Percentiles rank a stretch among this genome's conserved stretches.
Evolutionary conservation across 1,140 invertebrate species (phyloP).

Genomic region (Drosophila malerkotliana): DNA sequence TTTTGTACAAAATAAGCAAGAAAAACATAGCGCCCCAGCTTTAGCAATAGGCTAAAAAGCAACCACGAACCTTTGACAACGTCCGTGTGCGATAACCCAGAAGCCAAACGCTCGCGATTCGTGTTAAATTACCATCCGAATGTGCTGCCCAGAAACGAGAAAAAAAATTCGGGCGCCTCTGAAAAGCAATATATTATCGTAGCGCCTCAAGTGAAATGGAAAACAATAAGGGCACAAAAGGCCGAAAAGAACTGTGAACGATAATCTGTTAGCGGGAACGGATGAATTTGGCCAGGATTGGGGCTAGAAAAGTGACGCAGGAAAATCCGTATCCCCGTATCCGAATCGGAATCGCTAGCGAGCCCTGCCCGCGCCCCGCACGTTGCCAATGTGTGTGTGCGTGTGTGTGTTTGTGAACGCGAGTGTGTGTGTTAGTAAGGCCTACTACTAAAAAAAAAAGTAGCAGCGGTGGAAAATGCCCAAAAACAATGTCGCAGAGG

Average conservation of each 20-base stretch:
- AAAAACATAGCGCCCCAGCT: conserved; percentile 61
- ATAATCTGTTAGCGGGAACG: conserved; percentile 31
- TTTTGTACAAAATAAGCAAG: conserved; percentile 82
- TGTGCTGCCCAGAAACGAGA: conserved; percentile 53
- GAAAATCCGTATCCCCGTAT: conserved; percentile 34
- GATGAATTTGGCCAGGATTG: conserved; percentile 40
- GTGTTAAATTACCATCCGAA: conserved; percentile 63
- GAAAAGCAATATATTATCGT: conserved; percentile 73
- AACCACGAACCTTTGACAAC: conserved; percentile 45
- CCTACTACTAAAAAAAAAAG: conserved; percentile 52
- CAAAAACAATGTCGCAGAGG: conserved; percentile 66
- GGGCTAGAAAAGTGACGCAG: conserved; percentile 46
- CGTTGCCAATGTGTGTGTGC: conserved; percentile 56
- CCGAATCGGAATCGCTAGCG: conserved; percentile 22
- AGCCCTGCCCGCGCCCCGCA: conserved; percentile 67
- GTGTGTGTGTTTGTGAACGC: conserved; percentile 23
- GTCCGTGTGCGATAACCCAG: conserved; percentile 46
- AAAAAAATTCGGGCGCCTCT: conserved; percentile 59
- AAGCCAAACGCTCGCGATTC: conserved; percentile 21
- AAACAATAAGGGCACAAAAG: conserved; percentile 28
- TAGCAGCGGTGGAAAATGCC: conserved; percentile 58
- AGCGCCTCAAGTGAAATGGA: conserved; percentile 43
- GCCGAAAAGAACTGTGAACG: conserved; percentile 14
- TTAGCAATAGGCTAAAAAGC: conserved; percentile 57
- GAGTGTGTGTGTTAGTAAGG: conserved; percentile 45